Conservation (phyloP, 2,888 invertebrate genomes). For the Athripsodes cinereus region DNA sequence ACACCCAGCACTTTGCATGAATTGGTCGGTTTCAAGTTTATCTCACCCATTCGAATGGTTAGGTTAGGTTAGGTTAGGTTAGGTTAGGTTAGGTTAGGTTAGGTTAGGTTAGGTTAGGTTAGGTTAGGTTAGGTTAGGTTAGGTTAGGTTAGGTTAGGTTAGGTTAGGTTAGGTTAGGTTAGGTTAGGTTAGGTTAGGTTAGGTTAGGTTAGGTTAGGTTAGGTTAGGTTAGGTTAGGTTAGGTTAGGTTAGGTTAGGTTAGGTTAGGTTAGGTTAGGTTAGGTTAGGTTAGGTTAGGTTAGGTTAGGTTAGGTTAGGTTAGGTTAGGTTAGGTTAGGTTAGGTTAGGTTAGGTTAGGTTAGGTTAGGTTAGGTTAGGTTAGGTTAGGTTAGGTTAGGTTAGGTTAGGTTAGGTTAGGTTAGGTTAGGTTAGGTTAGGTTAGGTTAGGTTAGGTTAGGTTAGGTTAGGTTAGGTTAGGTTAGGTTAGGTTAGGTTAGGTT, state of each 20-base stretch:
- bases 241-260: conserved; percentile 10
- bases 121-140: conserved; percentile 8
- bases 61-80: conserved; percentile 10
- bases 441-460: conserved; percentile 10
- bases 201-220: conserved; percentile 10
- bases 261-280: conserved; percentile 10
- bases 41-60: not conserved
- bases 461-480: conserved; percentile 10
- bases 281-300: conserved; percentile 10
- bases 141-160: conserved; percentile 9
- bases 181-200: conserved; percentile 10
- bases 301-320: conserved; percentile 10
- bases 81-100: conserved; percentile 5
- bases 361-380: conserved; percentile 10
- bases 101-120: conserved; percentile 7
- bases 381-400: conserved; percentile 10
- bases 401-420: conserved; percentile 10
- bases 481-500: conserved; percentile 10
- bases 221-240: conserved; percentile 10
- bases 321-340: conserved; percentile 10
- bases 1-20: too few species aligned
- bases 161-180: conserved; percentile 10
- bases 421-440: conserved; percentile 10
- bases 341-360: conserved; percentile 10
- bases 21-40: too few species aligned